Percentiles rank a stretch among this genome's conserved stretches.
Conservation (phyloP, 2,888 invertebrate species). For the Troides oblongomaculatus region DNA sequence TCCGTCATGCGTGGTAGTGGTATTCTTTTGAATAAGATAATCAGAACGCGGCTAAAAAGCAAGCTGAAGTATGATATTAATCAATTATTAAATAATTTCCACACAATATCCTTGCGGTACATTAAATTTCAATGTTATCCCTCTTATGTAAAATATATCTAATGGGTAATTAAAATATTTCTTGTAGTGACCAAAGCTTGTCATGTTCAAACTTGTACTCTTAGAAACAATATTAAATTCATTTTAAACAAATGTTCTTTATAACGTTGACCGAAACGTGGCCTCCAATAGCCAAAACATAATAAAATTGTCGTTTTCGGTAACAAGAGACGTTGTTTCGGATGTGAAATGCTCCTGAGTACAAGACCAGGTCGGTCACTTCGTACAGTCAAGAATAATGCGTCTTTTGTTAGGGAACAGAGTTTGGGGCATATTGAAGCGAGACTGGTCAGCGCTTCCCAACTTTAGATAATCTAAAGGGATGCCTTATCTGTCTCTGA, state of each 20-base stretch:
- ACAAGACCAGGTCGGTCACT: slow-evolving; percentile 47
- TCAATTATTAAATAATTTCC: background rate
- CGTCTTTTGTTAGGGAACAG: slow-evolving; percentile 53
- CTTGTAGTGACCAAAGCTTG: no score
- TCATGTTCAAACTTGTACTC: slow-evolving; percentile 14
- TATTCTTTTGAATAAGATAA: slow-evolving; percentile 66
- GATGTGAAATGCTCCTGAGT: slow-evolving; percentile 38
- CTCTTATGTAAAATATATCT: background rate
- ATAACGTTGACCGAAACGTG: slow-evolving; percentile 10
- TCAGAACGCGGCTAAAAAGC: background rate
- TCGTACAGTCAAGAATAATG: slow-evolving; percentile 56
- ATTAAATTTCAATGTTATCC: background rate
- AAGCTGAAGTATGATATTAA: background rate
- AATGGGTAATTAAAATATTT: background rate
- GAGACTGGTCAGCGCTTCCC: slow-evolving; percentile 15
- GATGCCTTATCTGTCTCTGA: no score
- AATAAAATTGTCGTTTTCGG: slow-evolving; percentile 21
- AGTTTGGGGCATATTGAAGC: slow-evolving; percentile 37
- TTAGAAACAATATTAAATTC: slow-evolving; percentile 12
- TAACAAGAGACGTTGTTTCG: slow-evolving; percentile 43
- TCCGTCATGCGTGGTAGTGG: slow-evolving; percentile 50
- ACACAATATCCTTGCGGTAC: background rate
- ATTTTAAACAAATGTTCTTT: slow-evolving; percentile 19
- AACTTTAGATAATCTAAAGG: slow-evolving; percentile 1
- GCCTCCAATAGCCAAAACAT: slow-evolving; percentile 21